These are phyloP conservation scores for Alca torda DNA, from an alignment of 2,797 vertebrate species.

Conservation along the genomic window DNA sequence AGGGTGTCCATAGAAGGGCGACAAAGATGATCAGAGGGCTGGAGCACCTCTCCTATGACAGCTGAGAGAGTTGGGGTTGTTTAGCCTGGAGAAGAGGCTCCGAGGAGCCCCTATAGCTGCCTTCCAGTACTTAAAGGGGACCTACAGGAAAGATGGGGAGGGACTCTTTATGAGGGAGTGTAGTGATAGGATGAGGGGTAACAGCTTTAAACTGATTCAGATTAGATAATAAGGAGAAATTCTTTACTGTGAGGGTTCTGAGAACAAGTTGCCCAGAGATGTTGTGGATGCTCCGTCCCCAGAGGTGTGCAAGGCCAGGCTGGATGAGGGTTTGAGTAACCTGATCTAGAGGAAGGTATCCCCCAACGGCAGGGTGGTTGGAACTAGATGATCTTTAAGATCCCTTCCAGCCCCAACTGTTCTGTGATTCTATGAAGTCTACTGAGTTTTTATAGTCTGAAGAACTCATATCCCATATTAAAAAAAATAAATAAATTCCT, in stretches of 20 bases:
- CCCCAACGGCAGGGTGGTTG: rapidly evolving
- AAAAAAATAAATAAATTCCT: background rate
- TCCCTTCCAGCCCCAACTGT: background rate
- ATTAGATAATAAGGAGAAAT: background rate
- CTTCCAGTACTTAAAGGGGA: background rate
- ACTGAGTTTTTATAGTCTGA: background rate
- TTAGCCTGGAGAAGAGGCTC: background rate
- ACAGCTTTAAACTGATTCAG: background rate
- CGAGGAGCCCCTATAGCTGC: rapidly evolving
- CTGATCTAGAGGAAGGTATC: background rate
- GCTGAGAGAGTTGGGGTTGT: background rate
- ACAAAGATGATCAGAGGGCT: background rate
- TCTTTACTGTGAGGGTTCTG: background rate
- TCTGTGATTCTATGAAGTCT: background rate
- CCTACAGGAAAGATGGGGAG: background rate
- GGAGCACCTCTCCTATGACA: background rate
- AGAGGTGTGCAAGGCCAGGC: background rate
- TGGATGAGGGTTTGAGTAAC: background rate
- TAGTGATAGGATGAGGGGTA: background rate
- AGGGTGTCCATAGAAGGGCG: background rate
- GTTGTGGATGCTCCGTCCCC: background rate
- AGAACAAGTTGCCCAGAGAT: background rate
- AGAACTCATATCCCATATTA: background rate
- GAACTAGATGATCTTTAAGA: background rate
- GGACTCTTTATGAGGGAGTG: background rate